Evolutionary conservation across 2,888 invertebrate species (phyloP).

Genomic region (Nemoura dubitans): DNA sequence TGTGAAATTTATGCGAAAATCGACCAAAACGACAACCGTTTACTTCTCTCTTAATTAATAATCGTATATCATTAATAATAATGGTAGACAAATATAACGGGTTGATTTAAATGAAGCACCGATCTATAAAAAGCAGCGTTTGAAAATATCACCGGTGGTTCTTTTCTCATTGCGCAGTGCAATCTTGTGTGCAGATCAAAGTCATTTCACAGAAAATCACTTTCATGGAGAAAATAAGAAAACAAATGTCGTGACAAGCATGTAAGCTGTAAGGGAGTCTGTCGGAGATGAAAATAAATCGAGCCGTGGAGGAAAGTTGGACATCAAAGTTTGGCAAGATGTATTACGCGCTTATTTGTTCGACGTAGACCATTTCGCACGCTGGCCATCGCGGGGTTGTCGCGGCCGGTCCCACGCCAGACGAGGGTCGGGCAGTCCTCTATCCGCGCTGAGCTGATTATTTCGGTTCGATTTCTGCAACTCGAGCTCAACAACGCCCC

Average conservation of each 20-base stretch:
- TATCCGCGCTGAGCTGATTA: not conserved
- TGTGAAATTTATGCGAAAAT: too few relatives aligned
- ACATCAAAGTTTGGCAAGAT: not conserved
- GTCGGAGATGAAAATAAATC: not conserved
- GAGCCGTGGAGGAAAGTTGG: not conserved
- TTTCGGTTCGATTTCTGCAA: slow-evolving; percentile 5
- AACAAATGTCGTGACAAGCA: slow-evolving; percentile 12
- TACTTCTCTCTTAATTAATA: too few relatives aligned
- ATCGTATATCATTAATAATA: not conserved
- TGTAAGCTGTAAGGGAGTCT: not conserved
- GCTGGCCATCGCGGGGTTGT: not conserved
- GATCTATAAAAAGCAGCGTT: not conserved
- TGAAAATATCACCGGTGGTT: not conserved
- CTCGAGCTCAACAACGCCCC: not conserved
- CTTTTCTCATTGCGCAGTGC: not conserved
- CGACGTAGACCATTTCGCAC: not conserved
- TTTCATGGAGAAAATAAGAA: slow-evolving; percentile 7
- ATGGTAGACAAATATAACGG: not conserved
- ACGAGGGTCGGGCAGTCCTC: not conserved
- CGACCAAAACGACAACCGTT: too few relatives aligned
- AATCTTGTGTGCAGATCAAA: not conserved
- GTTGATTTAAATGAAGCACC: not conserved
- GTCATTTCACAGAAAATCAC: not conserved
- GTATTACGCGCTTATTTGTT: not conserved
- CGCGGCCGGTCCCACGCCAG: not conserved